A percentile compares a stretch with the other conserved stretches of the same genome.
Conservation (phyloP, 2,797 vertebrate species). For the Vultur gryphus region DNA sequence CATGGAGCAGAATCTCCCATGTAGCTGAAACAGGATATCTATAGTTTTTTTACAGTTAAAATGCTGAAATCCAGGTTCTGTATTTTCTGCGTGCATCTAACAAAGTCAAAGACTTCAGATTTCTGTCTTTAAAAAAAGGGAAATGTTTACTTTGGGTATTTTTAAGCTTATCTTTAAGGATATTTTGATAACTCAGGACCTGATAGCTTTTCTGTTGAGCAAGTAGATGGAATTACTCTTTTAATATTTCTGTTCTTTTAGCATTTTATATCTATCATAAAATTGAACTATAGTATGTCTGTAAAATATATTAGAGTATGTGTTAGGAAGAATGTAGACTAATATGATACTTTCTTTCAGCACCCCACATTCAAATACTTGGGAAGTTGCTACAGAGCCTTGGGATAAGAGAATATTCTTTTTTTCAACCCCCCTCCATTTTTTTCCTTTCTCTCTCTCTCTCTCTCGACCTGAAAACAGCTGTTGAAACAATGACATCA, state of each 20-base stretch:
- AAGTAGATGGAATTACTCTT: neutral
- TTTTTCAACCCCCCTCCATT: neutral
- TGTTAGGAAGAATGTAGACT: conserved; percentile 14
- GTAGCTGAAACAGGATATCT: neutral
- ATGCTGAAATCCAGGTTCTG: neutral
- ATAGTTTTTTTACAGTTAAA: neutral
- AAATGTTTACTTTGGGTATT: neutral
- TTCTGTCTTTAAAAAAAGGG: neutral
- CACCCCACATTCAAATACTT: conserved; percentile 54
- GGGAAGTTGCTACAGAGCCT: conserved; percentile 8
- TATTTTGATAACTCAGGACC: neutral
- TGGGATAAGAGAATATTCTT: conserved; percentile 28
- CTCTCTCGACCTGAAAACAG: conserved; percentile 59
- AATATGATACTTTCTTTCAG: conserved; percentile 25
- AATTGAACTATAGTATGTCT: neutral
- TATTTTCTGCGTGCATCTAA: neutral
- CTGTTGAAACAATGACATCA: conserved; percentile 78
- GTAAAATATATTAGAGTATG: neutral
- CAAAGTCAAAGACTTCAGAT: neutral
- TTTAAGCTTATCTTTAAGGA: neutral
- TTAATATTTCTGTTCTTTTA: neutral
- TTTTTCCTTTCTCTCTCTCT: too few relatives aligned
- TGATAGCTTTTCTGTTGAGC: neutral
- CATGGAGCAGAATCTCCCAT: neutral
- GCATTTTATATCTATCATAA: neutral